A percentile compares a stretch with the other conserved stretches of the same genome.
phyloP scores from a whole-genome alignment of 1,140 invertebrate species.

The Hyles euphorbiae region DNA sequence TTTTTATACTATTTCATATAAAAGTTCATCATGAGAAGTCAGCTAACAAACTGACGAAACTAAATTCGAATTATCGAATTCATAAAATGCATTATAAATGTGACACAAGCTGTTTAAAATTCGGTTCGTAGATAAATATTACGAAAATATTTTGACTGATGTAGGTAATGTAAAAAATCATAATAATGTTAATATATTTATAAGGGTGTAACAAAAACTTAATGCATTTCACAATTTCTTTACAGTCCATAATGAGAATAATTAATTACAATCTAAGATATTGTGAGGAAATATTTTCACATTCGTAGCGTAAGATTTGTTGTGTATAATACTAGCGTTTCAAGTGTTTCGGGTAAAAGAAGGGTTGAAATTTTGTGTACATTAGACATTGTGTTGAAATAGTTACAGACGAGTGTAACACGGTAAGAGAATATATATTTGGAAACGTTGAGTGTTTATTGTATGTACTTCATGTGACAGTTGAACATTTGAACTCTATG shows the following conservation, averaged over 20 bases:
- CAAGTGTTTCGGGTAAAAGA: constrained; percentile 63
- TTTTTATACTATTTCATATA: no score
- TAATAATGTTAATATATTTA: constrained; percentile 70
- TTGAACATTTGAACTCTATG: constrained; percentile 63
- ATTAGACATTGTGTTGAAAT: constrained; percentile 69
- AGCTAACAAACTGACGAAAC: no score
- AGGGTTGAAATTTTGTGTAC: constrained; percentile 64
- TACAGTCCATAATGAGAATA: constrained; percentile 64
- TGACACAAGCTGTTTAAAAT: constrained; percentile 24
- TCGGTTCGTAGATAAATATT: constrained; percentile 47
- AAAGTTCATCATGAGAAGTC: no score
- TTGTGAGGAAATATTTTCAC: constrained; percentile 71
- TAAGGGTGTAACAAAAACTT: constrained; percentile 68
- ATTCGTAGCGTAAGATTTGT: constrained; percentile 70
- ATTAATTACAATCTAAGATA: constrained; percentile 62
- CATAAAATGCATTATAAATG: no score
- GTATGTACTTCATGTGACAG: constrained; percentile 67
- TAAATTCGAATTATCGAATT: no score
- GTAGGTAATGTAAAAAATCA: constrained; percentile 54
- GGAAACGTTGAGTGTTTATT: constrained; percentile 72
- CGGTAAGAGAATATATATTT: constrained; percentile 72
- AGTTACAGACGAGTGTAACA: constrained; percentile 64
- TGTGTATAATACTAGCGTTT: constrained; percentile 68
- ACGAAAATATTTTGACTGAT: constrained; percentile 73
- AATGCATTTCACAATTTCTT: constrained; percentile 74